Base-by-base conservation (phyloP, 64 coral and sea anemone species). In the Porites australiensis region DNA sequence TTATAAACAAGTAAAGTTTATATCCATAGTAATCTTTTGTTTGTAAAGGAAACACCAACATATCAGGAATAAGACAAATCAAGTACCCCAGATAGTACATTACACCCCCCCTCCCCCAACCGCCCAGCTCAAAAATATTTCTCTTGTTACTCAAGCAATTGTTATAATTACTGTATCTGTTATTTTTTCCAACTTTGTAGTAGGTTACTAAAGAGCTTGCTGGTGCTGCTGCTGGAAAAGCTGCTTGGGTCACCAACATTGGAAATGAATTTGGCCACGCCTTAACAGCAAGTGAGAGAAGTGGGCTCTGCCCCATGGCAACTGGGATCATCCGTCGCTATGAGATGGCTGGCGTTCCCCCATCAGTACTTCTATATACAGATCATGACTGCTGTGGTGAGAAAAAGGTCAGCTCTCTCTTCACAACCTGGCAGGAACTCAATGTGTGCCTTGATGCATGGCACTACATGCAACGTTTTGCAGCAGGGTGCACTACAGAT, bases 201-300 rank as follows among this genome's bases (percentile, higher is more conserved):
- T 62, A 86, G 78, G 79, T 90, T 48, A 88, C 89, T 4, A 90
- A 91, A 69, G 91, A 95, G 44, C 50, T 95, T 14, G 81, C 88
- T 19, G 93, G 93, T 43, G 14, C 18, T 45, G 83, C 71, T 71
- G 86, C 90, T 8, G 86, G 86, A 2, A 82, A 79, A 18, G 77
- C 90, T 58, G 75, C 78, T 6, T 92, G 91, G 82, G 16, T 44
- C 0, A 96, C 95, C 2, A 96, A 96, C 44, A 71, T 96, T 10
- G 91, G 87, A 13, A 96, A 97, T 47, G 88, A 97, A 23, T 93
- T 86, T 27, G 95, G 95, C 13, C 88, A 93, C 43, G 82, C 94
- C 46, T 67, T 97, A 21, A 97, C 91, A 7, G 82, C 88, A 8
- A 72, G 62, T n/a, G 91, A 97, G 67, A 88, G 88, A 44, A n/a